phyloP scores from a whole-genome alignment of 2,797 vertebrate species.

The Mastacembelus armatus region DNA sequence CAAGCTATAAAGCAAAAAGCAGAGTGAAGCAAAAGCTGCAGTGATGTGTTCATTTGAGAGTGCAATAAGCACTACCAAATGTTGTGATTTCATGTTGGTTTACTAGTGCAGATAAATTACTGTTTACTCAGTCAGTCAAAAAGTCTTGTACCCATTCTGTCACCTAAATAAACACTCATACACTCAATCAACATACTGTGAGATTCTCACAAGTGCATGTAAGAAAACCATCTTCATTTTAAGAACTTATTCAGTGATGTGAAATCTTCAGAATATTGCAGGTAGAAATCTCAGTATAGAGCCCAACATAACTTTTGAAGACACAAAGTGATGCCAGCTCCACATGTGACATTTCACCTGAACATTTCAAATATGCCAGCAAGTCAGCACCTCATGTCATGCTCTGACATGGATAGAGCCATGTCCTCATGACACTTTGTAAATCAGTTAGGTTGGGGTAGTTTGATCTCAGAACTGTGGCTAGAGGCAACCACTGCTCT shows the following conservation, averaged over 20 bases:
- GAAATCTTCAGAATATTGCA: slow-evolving; percentile 59
- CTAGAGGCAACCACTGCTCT: slow-evolving; percentile 30
- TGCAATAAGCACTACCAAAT: slow-evolving; percentile 32
- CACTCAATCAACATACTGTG: slow-evolving; percentile 27
- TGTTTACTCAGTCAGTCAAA: slow-evolving; percentile 15
- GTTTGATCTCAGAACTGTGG: slow-evolving; percentile 53
- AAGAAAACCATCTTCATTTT: slow-evolving; percentile 29
- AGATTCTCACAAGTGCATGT: slow-evolving; percentile 30
- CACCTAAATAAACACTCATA: slow-evolving; percentile 36
- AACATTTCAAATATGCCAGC: slow-evolving; percentile 64
- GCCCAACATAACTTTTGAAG: slow-evolving; percentile 21
- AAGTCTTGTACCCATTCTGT: slow-evolving; percentile 7
- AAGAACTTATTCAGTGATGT: slow-evolving; percentile 59
- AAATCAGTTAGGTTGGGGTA: slow-evolving; percentile 40
- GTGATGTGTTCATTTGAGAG: slow-evolving; percentile 52
- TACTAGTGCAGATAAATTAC: slow-evolving; percentile 36
- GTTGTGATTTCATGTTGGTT: slow-evolving; percentile 48
- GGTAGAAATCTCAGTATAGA: slow-evolving; percentile 48
- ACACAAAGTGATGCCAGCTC: slow-evolving; percentile 13
- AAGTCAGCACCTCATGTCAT: slow-evolving; percentile 45
- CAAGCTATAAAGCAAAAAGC: slow-evolving; percentile 65
- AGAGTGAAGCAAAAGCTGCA: slow-evolving; percentile 57
- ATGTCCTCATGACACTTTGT: slow-evolving; percentile 39
- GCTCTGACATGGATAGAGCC: slow-evolving; percentile 46
- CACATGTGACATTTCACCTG: slow-evolving; percentile 51